Evolutionary conservation across 2,113 vertebrate species (phyloP), one percentile per base, ranked within the genome.

Genomic region (Dasyurus viverrinus): DNA sequence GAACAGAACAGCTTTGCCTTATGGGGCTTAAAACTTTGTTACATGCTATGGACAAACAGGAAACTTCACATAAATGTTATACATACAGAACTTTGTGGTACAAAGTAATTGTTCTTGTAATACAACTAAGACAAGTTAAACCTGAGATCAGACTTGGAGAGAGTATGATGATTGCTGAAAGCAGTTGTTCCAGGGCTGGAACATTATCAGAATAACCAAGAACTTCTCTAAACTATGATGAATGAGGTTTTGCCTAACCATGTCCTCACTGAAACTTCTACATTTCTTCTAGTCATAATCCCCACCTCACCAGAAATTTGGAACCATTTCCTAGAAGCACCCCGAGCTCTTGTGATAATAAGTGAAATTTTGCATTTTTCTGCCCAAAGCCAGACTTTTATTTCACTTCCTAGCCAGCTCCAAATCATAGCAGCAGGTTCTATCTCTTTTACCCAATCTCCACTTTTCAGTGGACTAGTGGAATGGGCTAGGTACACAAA

Each of bases 51-150:
- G 1, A 53, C 8, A 89, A 30, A 92, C 11, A 57, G 54, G 52
- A 90, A 93, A 92, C 42, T 11, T 53, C 90, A 84, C 46, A 89
- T 47, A 47, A 52, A 36, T 60, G 23, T 89, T 95, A 89, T 55
- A 92, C 24, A 47, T 89, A 52, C 36, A 53, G 57, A 47, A 23
- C 23, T 19, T 91, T 25, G 8, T 36, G 53, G 7, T 76, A 6
- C 30, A 89, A 84, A 47, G 16, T 30, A 68, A 55, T 50, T 53
- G 25, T 84, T 90, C 30, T 94, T 92, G 7, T 94, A 91, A 90
- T 60, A 9, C 30, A 16, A 23, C 23, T 55, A 52, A 90, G 48
- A 53, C 26, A 92, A 11, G 1, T 50, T 54, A 84, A 42, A 19
- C 2, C 68, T 84, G 68, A 84, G 68, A 42, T 42, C 68, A 84